These are phyloP conservation scores for Latrodectus hesperus DNA, from an alignment of 2,888 invertebrate species.

Conservation along the genomic window DNA sequence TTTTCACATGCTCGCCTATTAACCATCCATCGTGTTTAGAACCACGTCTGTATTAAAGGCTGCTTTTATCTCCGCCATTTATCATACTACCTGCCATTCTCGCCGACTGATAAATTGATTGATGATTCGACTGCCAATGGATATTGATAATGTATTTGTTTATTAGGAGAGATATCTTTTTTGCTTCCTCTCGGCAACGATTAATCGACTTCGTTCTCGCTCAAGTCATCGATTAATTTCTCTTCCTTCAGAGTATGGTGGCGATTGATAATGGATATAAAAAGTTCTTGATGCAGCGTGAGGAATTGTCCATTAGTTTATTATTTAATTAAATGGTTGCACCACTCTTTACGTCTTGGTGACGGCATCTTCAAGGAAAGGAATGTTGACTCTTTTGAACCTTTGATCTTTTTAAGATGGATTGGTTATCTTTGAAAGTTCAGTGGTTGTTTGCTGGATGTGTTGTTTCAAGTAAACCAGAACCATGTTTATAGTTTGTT, in stretches of 20 bases:
- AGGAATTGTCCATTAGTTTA: conserved; percentile 31
- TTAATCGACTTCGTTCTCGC: conserved; percentile 52
- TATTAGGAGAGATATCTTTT: conserved; percentile 62
- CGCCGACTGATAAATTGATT: conserved; percentile 63
- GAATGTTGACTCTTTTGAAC: too few relatives aligned
- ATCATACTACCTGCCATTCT: conserved; percentile 62
- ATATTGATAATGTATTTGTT: conserved; percentile 69
- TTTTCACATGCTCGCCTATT: conserved; percentile 37
- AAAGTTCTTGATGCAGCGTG: conserved; percentile 18
- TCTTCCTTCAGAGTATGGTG: conserved; percentile 9
- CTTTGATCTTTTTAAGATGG: too few relatives aligned
- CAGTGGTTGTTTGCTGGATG: too few relatives aligned
- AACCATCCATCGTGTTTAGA: conserved; percentile 65
- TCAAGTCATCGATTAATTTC: conserved; percentile 56
- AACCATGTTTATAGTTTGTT: too few relatives aligned
- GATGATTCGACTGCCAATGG: conserved; percentile 63
- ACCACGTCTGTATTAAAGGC: conserved; percentile 67
- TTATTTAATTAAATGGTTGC: conserved; percentile 53
- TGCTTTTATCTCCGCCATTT: conserved; percentile 63
- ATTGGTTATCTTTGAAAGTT: too few relatives aligned
- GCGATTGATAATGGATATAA: conserved; percentile 39
- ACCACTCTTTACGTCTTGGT: not conserved
- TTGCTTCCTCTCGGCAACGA: conserved; percentile 32
- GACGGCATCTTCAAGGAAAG: too few relatives aligned
- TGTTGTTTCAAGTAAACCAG: too few relatives aligned